Base-by-base conservation (phyloP, 92 coral and sea anemone species). In the Nematostella vectensis region DNA sequence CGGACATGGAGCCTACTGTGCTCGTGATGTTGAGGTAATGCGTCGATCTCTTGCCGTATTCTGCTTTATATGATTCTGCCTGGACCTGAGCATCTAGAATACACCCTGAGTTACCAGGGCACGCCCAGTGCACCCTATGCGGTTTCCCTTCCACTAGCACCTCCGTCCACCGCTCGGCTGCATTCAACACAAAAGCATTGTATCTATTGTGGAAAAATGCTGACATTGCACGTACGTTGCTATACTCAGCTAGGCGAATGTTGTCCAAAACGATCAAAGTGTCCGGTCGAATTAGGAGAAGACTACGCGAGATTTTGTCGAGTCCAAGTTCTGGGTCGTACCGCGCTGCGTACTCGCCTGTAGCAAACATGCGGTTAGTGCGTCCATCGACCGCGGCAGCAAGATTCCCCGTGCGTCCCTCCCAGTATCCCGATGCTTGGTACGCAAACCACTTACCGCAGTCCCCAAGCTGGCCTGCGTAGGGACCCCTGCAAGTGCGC, bases 121-220 rank as follows among this genome's bases (percentile, higher is more conserved):
- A 72, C 13, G 45, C 28, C 83, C 83, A 84, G 1, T 28, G 55
- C 26, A 84, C 47, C 0, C 45, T 50, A 36, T 80, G 44, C 11
- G 57, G 2, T 8, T 12, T 18, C 37, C 66, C 68, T 9, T 70
- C 25, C 50, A 81, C 20, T 9, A 20, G 8, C 25, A 74, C 67
- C 12, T 67, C 74, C 16, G 70, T 78, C 4, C 49, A 51, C 9
- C 13, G 39, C 13, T 63, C 48, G 11, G 65, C 83, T n/a, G 50
- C 45, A 12, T 73, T 48, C 3, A 47, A 11, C 29, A 37, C 47
- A 37, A 83, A 84, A 10, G 82, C 54, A 25, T 59, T 25, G 54
- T 60, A 52, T 28, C 72, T 70, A 55, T 85, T 85, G 61, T 89
- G 97, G 38, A 89, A 89, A 60, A 89, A 89, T 0, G 95, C 83